These are phyloP conservation scores for Drosophila anceps DNA, from an alignment of 2,888 invertebrate species.

Conservation along the genomic window DNA sequence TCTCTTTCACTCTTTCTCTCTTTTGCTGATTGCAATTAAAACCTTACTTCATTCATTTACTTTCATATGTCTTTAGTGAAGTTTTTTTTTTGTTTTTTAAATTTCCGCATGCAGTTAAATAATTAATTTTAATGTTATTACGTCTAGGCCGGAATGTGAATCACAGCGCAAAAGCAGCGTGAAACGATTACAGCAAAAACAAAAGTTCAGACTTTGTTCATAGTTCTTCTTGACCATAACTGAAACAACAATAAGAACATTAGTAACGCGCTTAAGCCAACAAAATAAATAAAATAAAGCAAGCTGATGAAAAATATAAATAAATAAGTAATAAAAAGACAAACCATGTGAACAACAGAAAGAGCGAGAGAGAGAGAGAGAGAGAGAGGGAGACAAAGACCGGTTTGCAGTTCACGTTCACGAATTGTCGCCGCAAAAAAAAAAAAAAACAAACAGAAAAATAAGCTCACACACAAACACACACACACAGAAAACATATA, in stretches of 20 bases:
- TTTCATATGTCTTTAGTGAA: constrained; percentile 37
- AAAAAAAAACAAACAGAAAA: constrained; percentile 35
- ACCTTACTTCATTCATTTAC: constrained; percentile 25
- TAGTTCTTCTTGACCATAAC: constrained; percentile 22
- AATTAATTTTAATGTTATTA: constrained; percentile 25
- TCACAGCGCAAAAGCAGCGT: constrained; percentile 5
- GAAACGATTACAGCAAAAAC: constrained; percentile 6
- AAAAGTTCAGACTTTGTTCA: constrained; percentile 10
- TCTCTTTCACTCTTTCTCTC: constrained; percentile 23
- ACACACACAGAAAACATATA: constrained; percentile 21
- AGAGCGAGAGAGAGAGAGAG: constrained; percentile 23
- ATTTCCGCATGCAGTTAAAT: constrained; percentile 40
- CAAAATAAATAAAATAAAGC: constrained; percentile 13
- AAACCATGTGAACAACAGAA: constrained; percentile 41
- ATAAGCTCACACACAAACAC: constrained; percentile 14
- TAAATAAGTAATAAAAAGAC: constrained; percentile 53
- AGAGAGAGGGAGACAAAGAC: constrained; percentile 29
- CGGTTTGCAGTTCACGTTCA: constrained; percentile 57
- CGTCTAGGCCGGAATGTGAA: constrained; percentile 40
- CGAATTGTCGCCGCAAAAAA: constrained; percentile 59
- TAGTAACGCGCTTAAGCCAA: constrained; percentile 30
- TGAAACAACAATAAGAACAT: constrained; percentile 34
- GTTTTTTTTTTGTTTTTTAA: constrained; percentile 17
- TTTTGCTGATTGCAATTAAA: constrained; percentile 32
- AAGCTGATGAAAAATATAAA: constrained; percentile 30